Evolutionary conservation across 1,140 invertebrate genomes (phyloP).

Genomic region (silkworm (Bombyx mori)): ASM3026992v2 NC_085129.1:5751001-5751500

Average conservation of each 20-base stretch:
- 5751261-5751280: too few relatives aligned
- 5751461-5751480: too few relatives aligned
- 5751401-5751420: too few relatives aligned
- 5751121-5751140: conserved; percentile 28
- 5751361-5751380: too few relatives aligned
- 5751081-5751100: conserved; percentile 8
- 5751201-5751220: conserved; percentile 36
- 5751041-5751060: conserved; percentile 4
- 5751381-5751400: too few relatives aligned
- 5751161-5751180: conserved; percentile 24
- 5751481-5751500: too few relatives aligned
- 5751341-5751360: too few relatives aligned
- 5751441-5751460: too few relatives aligned
- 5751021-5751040: background rate
- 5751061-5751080: conserved; percentile 9
- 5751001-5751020: background rate
- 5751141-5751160: conserved; percentile 19
- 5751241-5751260: background rate
- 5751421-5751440: too few relatives aligned
- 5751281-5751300: too few relatives aligned
- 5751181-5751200: conserved; percentile 31
- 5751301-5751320: too few relatives aligned
- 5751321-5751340: too few relatives aligned
- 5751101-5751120: conserved; percentile 17
- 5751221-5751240: conserved; percentile 13